phyloP scores from a whole-genome alignment of 2,113 vertebrate species.

The Poecilia latipinna region DNA sequence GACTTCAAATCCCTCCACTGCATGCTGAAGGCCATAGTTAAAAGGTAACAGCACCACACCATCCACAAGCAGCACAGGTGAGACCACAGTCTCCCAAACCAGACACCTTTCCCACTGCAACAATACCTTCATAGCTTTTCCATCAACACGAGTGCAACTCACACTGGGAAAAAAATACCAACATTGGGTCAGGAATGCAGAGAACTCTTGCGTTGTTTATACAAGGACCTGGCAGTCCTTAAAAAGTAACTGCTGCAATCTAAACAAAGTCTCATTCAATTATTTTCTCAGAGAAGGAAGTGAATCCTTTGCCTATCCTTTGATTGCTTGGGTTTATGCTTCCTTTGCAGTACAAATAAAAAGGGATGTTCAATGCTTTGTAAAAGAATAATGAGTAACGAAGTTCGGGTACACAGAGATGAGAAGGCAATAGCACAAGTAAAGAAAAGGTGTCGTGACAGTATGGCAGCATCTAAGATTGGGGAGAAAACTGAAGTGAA shows the following conservation, averaged over 20 bases:
- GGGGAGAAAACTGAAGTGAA: not conserved
- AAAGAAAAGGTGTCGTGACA: conserved; percentile 20
- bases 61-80: not conserved
- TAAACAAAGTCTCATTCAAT: conserved; percentile 29
- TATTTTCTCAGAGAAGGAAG: conserved; percentile 19
- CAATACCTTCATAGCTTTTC: not conserved
- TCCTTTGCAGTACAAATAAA: conserved; percentile 44
- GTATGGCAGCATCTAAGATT: conserved; percentile 11
- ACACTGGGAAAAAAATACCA: not conserved
- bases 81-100: not conserved
- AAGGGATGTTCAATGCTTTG: conserved; percentile 26
- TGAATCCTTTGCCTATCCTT: conserved; percentile 34
- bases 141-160: not conserved
- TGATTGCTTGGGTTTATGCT: conserved; percentile 38
- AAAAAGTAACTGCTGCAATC: not conserved
- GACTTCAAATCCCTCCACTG: not conserved
- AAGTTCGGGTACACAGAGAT: conserved; percentile 36
- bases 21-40: not conserved
- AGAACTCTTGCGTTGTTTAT: not conserved
- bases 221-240: not conserved
- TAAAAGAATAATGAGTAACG: conserved; percentile 55
- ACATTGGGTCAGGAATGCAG: not conserved
- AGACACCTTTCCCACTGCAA: not conserved
- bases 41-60: not conserved
- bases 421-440: conserved; percentile 40